Base-by-base conservation (phyloP, 2,888 invertebrate species). In the Cheiracanthium punctorium region DNA sequence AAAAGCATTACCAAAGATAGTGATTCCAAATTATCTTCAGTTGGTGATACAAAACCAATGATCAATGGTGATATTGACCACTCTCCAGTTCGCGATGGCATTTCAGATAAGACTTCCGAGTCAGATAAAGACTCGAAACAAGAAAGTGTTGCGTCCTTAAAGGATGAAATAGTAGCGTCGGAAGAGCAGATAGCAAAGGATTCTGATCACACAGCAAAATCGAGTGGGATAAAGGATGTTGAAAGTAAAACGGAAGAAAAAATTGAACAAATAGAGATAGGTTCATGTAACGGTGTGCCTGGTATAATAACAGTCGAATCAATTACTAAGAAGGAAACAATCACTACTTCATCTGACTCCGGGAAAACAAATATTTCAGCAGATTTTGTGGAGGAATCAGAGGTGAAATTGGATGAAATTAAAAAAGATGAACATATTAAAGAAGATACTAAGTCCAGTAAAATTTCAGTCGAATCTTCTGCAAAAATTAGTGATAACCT, bases 1-100 rank as follows among this genome's bases (percentile, higher is more conserved):
- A 70, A 67, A 24, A 70, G 72, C 41, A 74, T 17, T 30, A 75
- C 74, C 28, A 86, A 64, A 8, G 80, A 86, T 64, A n/a, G 43
- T n/a, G 70, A 86, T 71, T 69, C 32, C 17, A 33, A 17, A 32
- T 48, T 69, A 14, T 20, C n/a, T 1, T 28, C 28, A 12, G 43
- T 43, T 37, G 32, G 20, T 17, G 77, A 77, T 30, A 7, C 69
- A 28, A 80, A 80, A 28, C 24, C 85, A 14, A 64, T 86, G 37
- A 75, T 67, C 7, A 86, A 86, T 52, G 85, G 85, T 8, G 85
- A 86, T 30, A 80, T 86, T 65, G 85, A 80, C 52, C 85, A 80
- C 24, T 86, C 85, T 4, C 85, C 85, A 10, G 71, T 70, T 1
- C 41, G 43, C 8, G 82, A 84, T 4, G 37, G 8, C 20, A 33